Evolutionary conservation across 2,113 vertebrate species (phyloP).

Genomic region (Caretta caretta): DNA sequence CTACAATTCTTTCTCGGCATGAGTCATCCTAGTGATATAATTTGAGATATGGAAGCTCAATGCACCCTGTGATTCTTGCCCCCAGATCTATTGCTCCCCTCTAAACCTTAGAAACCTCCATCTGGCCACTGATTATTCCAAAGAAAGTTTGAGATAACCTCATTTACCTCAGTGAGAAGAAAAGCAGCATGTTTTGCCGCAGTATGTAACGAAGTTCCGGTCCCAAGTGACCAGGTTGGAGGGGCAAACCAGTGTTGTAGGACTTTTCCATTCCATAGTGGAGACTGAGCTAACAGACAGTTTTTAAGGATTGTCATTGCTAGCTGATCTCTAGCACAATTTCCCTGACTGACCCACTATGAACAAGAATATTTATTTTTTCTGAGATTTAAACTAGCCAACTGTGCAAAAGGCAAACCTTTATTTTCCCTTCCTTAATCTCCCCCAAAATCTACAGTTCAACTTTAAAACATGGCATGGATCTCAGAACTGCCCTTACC

Average conservation of each 20-base stretch:
- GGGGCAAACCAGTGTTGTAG: background rate
- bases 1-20: background rate
- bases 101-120: background rate
- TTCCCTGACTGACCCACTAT: background rate
- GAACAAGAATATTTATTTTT: background rate
- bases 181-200: background rate
- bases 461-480: background rate
- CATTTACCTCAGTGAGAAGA: background rate
- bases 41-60: slow-evolving; percentile 8
- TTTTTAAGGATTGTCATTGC: background rate
- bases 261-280: background rate
- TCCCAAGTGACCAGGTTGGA: background rate
- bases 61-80: slow-evolving; percentile 9
- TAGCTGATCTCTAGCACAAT: background rate
- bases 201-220: accelerated
- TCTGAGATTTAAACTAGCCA: background rate
- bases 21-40: slow-evolving; percentile 47
- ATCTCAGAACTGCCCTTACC: background rate
- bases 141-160: background rate
- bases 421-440: background rate
- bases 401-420: background rate
- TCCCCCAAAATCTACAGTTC: background rate
- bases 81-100: background rate
- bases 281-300: background rate
- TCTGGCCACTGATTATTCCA: background rate